These are phyloP conservation scores for Drosophila picticornis DNA, from an alignment of 2,888 invertebrate genomes.

Conservation along the genomic window DNA sequence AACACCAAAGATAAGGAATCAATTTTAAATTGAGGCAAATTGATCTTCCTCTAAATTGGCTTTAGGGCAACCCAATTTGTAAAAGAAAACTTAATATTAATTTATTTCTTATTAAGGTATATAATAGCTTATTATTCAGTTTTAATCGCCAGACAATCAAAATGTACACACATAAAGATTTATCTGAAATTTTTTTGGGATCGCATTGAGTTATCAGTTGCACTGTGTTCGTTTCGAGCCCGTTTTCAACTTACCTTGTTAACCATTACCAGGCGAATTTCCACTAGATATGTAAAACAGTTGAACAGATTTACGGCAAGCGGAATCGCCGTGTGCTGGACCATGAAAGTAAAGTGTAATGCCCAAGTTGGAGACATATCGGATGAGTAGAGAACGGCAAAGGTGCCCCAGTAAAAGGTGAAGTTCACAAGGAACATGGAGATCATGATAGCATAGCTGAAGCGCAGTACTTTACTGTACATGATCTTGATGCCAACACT, in stretches of 20 bases:
- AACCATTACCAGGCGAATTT: constrained; percentile 82
- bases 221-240: background rate
- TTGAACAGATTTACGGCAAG: constrained; percentile 74
- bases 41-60: background rate
- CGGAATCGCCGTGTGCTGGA: constrained; percentile 83
- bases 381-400: constrained; percentile 73
- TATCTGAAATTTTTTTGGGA: background rate
- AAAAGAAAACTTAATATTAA: background rate
- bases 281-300: constrained; percentile 78
- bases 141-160: background rate
- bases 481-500: constrained; percentile 82
- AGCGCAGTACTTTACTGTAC: constrained; percentile 82
- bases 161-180: background rate
- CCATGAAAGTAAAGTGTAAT: constrained; percentile 81
- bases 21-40: background rate
- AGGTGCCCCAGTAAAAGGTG: constrained; percentile 77
- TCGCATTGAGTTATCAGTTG: background rate
- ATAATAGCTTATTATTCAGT: background rate
- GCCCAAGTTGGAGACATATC: constrained; percentile 70
- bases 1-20: background rate
- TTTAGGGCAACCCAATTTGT: background rate
- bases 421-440: constrained; percentile 71
- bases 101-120: background rate
- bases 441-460: constrained; percentile 73
- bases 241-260: constrained; percentile 74